Conservation (phyloP, 2,113 vertebrate species). For the Cinclus mexicanus region DNA sequence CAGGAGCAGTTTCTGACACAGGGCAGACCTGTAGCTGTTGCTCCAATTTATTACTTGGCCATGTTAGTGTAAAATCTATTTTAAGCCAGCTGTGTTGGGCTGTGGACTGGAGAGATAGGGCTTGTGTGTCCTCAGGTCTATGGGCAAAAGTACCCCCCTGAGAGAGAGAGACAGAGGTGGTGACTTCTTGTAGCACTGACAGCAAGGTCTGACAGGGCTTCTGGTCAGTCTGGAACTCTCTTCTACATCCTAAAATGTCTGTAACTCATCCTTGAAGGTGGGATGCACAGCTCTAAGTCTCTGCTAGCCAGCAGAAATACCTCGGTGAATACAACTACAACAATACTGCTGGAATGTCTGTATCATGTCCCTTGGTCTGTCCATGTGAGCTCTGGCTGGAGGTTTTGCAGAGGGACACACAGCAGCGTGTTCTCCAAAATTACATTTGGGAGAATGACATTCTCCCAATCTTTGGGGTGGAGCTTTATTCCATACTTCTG, state of each 20-base stretch:
- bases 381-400: not conserved
- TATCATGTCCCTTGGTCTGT: not conserved
- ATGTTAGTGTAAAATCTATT: not conserved
- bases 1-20: not conserved
- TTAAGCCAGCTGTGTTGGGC: not conserved
- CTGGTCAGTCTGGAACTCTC: not conserved
- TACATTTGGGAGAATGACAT: not conserved
- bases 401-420: not conserved
- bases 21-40: not conserved
- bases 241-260: not conserved
- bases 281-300: not conserved
- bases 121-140: not conserved
- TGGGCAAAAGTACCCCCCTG: not conserved
- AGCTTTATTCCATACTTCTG: not conserved
- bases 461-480: not conserved
- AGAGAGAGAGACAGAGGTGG: not conserved
- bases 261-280: not conserved
- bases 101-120: not conserved
- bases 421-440: not conserved
- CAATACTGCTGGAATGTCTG: not conserved
- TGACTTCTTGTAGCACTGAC: not conserved
- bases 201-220: not conserved
- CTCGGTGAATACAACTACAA: rapidly evolving
- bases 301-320: not conserved
- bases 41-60: not conserved